These are phyloP conservation scores for Aporrectodea caliginosa DNA, from an alignment of 1,140 invertebrate genomes.

Conservation along the genomic window DNA sequence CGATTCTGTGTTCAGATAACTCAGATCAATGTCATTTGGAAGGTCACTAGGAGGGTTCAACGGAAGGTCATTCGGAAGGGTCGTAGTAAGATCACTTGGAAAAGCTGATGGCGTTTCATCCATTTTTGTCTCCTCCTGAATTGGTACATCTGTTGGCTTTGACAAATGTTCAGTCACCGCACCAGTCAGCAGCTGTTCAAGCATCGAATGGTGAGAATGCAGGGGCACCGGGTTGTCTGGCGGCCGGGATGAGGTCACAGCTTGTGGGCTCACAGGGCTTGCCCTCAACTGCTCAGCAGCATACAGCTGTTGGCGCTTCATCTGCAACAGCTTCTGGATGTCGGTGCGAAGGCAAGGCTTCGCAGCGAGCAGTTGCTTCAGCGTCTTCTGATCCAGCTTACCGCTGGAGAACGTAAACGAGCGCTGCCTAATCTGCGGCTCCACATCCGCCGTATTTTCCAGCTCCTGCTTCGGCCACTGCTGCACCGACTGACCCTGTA, in stretches of 20 bases:
- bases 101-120: neutral
- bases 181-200: neutral
- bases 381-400: neutral
- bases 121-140: neutral
- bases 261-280: neutral
- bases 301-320: neutral
- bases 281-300: neutral
- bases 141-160: neutral
- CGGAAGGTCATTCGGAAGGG: neutral
- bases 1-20: constrained; percentile 65
- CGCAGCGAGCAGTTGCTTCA: neutral
- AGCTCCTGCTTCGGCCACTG: too few relatives aligned
- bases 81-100: neutral
- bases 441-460: too few relatives aligned
- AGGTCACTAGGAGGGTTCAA: constrained; percentile 39
- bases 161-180: neutral
- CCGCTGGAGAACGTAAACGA: neutral
- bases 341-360: neutral
- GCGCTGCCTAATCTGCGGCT: neutral
- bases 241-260: neutral
- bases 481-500: too few relatives aligned
- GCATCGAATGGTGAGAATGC: neutral
- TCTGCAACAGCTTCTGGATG: neutral
- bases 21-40: constrained; percentile 73
- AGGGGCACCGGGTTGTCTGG: neutral